Percentiles rank a stretch among this genome's conserved stretches.
Evolutionary conservation across 2,888 invertebrate species (phyloP).

Genomic region (Leucophenga maculata): DNA sequence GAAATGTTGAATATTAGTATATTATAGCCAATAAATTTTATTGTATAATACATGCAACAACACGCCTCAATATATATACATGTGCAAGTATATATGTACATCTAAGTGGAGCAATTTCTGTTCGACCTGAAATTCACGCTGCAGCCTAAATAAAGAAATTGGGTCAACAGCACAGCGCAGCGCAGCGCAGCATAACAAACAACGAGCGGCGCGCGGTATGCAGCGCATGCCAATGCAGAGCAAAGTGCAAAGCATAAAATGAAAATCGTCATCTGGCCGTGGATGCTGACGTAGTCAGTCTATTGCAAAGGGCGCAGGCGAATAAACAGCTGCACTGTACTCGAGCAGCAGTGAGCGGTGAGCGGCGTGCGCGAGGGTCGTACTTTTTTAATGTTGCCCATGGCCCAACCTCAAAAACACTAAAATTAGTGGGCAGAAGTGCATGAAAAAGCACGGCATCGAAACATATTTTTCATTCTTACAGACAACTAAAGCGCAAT

Average conservation of each 20-base stretch:
- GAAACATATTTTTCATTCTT: too few relatives aligned
- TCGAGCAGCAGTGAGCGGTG: too few relatives aligned
- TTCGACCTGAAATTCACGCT: constrained; percentile 17
- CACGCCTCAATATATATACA: constrained; percentile 4
- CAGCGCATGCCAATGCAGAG: not conserved
- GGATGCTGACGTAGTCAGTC: not conserved
- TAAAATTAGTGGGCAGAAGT: too few relatives aligned
- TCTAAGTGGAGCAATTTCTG: constrained; percentile 24
- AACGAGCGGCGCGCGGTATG: constrained; percentile 8
- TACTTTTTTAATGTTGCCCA: too few relatives aligned
- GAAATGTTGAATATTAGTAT: constrained; percentile 7
- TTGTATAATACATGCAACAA: constrained; percentile 28
- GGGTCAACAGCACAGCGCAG: constrained; percentile 51
- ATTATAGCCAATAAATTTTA: constrained; percentile 16
- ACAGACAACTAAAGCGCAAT: too few relatives aligned
- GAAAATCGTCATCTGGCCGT: not conserved
- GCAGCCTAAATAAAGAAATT: constrained; percentile 53
- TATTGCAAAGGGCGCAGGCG: not conserved
- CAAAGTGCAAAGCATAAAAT: not conserved
- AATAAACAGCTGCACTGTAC: not conserved
- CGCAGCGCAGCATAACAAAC: constrained; percentile 20
- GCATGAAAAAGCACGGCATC: too few relatives aligned
- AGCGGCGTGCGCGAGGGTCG: too few relatives aligned
- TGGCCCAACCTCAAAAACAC: too few relatives aligned
- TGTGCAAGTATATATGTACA: constrained; percentile 45